Evolutionary conservation across 2,113 vertebrate genomes (phyloP), one percentile per base, ranked within the genome.

Genomic region (Dipodomys ordii): DNA sequence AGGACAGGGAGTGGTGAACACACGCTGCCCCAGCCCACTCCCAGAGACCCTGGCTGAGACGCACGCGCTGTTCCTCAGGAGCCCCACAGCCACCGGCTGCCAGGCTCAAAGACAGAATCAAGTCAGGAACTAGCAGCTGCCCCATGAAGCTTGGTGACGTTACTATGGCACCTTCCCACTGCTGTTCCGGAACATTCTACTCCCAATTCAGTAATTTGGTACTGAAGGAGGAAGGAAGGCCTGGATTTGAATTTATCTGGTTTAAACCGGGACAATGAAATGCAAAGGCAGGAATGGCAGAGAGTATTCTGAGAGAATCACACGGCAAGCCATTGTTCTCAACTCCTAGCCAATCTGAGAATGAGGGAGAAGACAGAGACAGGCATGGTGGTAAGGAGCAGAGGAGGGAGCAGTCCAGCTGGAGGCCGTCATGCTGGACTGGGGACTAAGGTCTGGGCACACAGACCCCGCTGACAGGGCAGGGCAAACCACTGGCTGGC

Each of bases 361-460:
- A 16, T 8, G 60, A 53, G 30, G 53, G 39, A 9, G 11, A 23
- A 32, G 35, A 35, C 0, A 1, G 65, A 1, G n/a, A n/a, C 11
- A 64, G 12, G 28, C 9, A 6, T 23, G 19, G 28, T 3, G 62
- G 30, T 32, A 49, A 6, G 35, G 46, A 10, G 23, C 3, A 0
- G 18, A 0, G 5, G 18, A 0, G 7, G 1, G 0, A 0, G 49
- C 6, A 22, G 81, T 32, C 57, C 23, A 39, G 79, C 0, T 3
- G 22, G 25, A 39, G 62, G 28, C 15, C 60, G 44, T 39, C 5
- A 4, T 0, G 19, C 46, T 13, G 39, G 77, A 23, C 10, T 0
- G 1, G 8, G 8, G 22, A 39, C 6, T 23, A 3, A 60, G 49
- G 64, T 28, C 44, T 12, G 32, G 73, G 30, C 3, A n/a, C 1